Conservation (phyloP, 1,140 invertebrate genomes). For the Drosophila takahashii region DNA sequence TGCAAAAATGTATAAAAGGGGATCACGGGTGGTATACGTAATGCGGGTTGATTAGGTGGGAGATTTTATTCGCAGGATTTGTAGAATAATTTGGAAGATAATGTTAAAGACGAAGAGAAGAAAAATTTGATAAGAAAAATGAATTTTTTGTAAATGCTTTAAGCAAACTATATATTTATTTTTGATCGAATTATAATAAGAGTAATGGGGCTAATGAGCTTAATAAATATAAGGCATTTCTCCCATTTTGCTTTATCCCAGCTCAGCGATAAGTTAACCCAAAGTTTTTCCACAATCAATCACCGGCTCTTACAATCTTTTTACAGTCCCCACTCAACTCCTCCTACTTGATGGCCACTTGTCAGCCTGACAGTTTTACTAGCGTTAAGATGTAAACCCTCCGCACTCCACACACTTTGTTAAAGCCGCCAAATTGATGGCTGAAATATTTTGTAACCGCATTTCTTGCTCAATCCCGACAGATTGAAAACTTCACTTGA, state of each 20-base stretch:
- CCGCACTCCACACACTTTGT: slow-evolving; percentile 31
- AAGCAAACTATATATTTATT: too few species aligned
- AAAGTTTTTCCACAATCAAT: slow-evolving; percentile 12
- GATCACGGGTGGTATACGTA: slow-evolving; percentile 34
- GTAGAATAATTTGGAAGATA: not conserved
- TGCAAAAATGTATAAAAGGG: slow-evolving; percentile 8
- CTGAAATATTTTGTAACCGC: slow-evolving; percentile 52
- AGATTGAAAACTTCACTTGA: slow-evolving; percentile 25
- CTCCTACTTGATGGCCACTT: slow-evolving; percentile 40
- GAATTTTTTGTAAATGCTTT: too few species aligned
- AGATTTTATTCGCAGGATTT: not conserved
- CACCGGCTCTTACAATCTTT: not conserved
- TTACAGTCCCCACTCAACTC: slow-evolving; percentile 17
- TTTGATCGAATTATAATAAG: too few species aligned
- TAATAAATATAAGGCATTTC: not conserved
- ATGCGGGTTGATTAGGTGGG: not conserved
- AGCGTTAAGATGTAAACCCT: slow-evolving; percentile 2
- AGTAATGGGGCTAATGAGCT: not conserved
- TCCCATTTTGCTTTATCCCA: not conserved
- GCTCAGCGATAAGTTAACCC: not conserved
- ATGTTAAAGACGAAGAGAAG: too few species aligned
- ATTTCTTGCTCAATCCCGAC: slow-evolving; percentile 18
- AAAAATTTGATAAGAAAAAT: too few species aligned
- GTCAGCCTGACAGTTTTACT: slow-evolving; percentile 59
- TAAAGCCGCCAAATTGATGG: slow-evolving; percentile 47